A percentile compares a stretch with the other conserved stretches of the same genome.
phyloP scores from a whole-genome alignment of 2,113 vertebrate genomes.

The Gasterosteus aculeatus region DNA sequence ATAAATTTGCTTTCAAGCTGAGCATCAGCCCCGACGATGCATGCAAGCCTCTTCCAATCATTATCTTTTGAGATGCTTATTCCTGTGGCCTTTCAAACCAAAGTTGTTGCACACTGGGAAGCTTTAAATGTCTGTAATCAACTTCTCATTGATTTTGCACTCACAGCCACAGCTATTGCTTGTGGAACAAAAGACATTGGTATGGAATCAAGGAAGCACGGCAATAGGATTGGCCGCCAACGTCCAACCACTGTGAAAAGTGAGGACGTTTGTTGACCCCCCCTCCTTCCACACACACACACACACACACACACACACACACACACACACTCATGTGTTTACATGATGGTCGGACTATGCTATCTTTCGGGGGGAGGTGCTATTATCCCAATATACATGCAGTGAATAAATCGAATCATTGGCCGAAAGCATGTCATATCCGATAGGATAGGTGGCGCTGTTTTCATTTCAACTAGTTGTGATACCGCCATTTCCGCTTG shows the following conservation, averaged over 20 bases:
- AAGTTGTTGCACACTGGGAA: conserved; percentile 14
- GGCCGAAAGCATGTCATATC: too few species aligned
- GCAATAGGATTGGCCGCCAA: conserved; percentile 8
- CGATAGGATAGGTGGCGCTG: too few species aligned
- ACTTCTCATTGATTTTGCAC: conserved; percentile 54
- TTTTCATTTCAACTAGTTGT: too few species aligned
- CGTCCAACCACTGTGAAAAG: conserved; percentile 3
- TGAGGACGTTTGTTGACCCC: conserved; percentile 1
- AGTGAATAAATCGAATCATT: too few species aligned
- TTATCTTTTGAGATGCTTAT: conserved; percentile 18
- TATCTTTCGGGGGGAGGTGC: too few species aligned
- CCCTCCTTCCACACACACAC: background rate
- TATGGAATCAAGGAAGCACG: background rate
- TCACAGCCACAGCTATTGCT: conserved; percentile 28
- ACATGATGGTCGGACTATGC: too few species aligned
- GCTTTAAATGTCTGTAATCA: conserved; percentile 50
- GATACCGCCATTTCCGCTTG: too few species aligned
- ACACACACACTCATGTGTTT: too few species aligned
- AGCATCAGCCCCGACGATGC: conserved; percentile 24
- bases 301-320: background rate
- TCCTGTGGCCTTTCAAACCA: conserved; percentile 31
- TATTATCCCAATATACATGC: too few species aligned
- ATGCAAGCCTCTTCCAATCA: conserved; percentile 19
- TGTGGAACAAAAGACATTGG: conserved; percentile 24
- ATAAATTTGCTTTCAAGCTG: conserved; percentile 31